Evolutionary conservation across 2,797 vertebrate genomes (phyloP).

Genomic region (Mustela erminea): DNA sequence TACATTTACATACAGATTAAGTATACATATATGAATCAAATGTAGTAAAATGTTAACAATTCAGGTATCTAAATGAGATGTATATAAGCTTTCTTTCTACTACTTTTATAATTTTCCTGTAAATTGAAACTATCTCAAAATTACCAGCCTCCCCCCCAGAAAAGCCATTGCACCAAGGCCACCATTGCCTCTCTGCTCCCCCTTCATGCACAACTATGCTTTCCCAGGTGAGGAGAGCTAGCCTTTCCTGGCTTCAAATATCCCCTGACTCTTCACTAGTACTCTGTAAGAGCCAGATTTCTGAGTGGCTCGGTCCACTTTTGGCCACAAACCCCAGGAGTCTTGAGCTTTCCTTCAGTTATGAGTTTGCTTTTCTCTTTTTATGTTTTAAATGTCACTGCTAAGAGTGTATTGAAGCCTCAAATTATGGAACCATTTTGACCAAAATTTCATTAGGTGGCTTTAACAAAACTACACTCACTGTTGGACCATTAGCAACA

Average conservation of each 20-base stretch:
- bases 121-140: background rate
- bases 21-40: background rate
- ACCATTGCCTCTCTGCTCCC: background rate
- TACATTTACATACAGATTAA: background rate
- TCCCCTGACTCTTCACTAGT: background rate
- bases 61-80: background rate
- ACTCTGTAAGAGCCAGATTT: background rate
- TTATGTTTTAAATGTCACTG: slow-evolving; percentile 27
- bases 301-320: background rate
- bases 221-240: background rate
- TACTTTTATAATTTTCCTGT: background rate
- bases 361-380: background rate
- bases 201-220: rapidly evolving
- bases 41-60: background rate
- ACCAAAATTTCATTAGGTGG: slow-evolving; percentile 52
- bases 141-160: background rate
- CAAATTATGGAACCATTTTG: slow-evolving; percentile 45
- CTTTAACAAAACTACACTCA: slow-evolving; percentile 52
- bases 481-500: background rate
- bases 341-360: background rate
- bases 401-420: background rate
- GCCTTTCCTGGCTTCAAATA: background rate
- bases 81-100: background rate
- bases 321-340: background rate
- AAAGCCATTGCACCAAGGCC: background rate